Base-by-base conservation (phyloP, 2,113 vertebrate species). In the Hippoglossus stenolepis region DNA sequence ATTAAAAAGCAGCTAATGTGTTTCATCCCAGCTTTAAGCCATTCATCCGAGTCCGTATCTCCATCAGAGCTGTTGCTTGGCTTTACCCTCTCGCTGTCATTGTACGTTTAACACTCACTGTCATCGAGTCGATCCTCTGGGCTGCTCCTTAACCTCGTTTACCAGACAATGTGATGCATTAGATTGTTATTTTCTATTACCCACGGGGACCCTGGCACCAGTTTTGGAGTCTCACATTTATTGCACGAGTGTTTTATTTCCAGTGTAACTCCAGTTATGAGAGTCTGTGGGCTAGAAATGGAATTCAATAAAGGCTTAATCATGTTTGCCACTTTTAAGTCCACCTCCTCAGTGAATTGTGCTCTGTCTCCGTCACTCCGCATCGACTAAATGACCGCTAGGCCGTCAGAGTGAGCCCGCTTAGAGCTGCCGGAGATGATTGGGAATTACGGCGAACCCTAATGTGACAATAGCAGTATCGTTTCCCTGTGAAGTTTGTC, bases 271-370 rank as follows among this genome's bases (percentile, higher is more conserved):
- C 62, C 63, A 68, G 67, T 75, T 72, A 72, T 83, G 77, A 89
- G 58, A 80, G 53, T 65, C 65, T 83, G 67, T 49, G 51, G 78
- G 59, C 73, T 79, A 61, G 70, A 79, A 77, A 82, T 57, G 24
- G 65, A 86, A 65, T 69, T 75, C 73, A 85, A 70, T 87, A 80
- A 82, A 59, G 67, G 47, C 73, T 79, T 85, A 89, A 90, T 85
- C 61, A 73, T 70, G 69, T 90, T 86, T 88, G 75, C 74, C 65
- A 75, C 63, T 64, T 51, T 79, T 71, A 74, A 68, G 77, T 88
- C 75, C 67, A 75, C 85, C 75, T 45, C 70, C 66, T 68, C 26
- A 35, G 47, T 17, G 64, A 83, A 68, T 60, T 17, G 9, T 62
- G 17, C 77, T 90, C 74, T 14, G 61, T 87, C 78, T 78, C 57